Percentiles rank a stretch among this genome's conserved stretches.
phyloP scores from a whole-genome alignment of 2,888 invertebrate genomes.

The Amiota minor region DNA sequence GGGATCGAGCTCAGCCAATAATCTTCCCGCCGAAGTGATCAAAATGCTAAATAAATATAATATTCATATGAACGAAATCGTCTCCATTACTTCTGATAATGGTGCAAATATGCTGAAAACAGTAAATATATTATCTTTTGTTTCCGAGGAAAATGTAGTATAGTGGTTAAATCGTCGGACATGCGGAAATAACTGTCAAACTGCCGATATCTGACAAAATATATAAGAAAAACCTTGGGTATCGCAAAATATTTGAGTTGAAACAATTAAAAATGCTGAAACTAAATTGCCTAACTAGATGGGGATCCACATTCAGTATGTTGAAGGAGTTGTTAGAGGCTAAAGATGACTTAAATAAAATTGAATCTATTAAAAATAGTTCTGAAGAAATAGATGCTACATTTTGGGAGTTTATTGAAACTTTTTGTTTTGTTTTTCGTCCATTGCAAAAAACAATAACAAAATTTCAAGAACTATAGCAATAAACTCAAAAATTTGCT shows the following conservation, averaged over 20 bases:
- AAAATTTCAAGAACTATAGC: slow-evolving; percentile 24
- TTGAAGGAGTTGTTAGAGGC: slow-evolving; percentile 23
- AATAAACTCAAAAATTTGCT: too few relatives aligned
- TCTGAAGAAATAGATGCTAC: slow-evolving; percentile 6
- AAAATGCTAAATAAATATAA: slow-evolving; percentile 38
- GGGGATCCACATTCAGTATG: slow-evolving; percentile 37
- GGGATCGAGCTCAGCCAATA: too few relatives aligned
- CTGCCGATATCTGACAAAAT: slow-evolving; percentile 39
- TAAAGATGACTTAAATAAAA: slow-evolving; percentile 33
- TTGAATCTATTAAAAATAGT: slow-evolving; percentile 30
- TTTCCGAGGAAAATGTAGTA: not conserved
- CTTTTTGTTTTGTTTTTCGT: slow-evolving; percentile 10
- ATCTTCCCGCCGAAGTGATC: slow-evolving; percentile 22
- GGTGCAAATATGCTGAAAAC: slow-evolving; percentile 36
- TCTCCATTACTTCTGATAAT: slow-evolving; percentile 39
- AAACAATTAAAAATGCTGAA: slow-evolving; percentile 35
- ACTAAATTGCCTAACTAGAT: slow-evolving; percentile 40
- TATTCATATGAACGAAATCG: slow-evolving; percentile 34
- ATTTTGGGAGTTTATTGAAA: slow-evolving; percentile 33
- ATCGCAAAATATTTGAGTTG: slow-evolving; percentile 29
- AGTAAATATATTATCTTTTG: slow-evolving; percentile 24
- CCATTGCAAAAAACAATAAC: slow-evolving; percentile 31
- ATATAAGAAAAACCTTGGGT: slow-evolving; percentile 27
- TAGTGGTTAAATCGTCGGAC: slow-evolving; percentile 31
- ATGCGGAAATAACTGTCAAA: slow-evolving; percentile 24